Percentiles rank a stretch among this genome's conserved stretches.
These are phyloP conservation scores for Anoplophora glabripennis DNA, from an alignment of 1,140 invertebrate species.

Conservation along the genomic window DNA sequence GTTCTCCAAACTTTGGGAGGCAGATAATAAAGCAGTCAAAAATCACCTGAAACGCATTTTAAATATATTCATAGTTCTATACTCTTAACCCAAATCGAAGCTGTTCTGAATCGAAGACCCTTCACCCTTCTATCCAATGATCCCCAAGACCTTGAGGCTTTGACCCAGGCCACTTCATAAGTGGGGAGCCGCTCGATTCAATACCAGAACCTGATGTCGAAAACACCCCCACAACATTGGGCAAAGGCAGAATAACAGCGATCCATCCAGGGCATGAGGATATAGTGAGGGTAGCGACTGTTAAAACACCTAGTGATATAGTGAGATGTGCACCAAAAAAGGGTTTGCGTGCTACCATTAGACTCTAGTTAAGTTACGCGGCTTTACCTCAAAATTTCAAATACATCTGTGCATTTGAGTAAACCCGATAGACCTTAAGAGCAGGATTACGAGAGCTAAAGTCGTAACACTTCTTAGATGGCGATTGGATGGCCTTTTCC, in stretches of 20 bases:
- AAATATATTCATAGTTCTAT: conserved; percentile 2
- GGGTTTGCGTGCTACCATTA: conserved; percentile 8
- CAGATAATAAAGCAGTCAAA: neutral
- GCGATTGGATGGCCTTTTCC: too few relatives aligned
- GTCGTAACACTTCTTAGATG: too few relatives aligned
- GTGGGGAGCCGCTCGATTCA: neutral
- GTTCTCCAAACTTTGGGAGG: conserved; percentile 1
- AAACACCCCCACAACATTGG: conserved; percentile 28
- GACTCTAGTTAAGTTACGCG: neutral
- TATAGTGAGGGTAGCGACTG: conserved; percentile 12
- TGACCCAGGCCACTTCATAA: conserved; percentile 4
- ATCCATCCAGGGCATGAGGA: conserved; percentile 26
- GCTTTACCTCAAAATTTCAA: too few relatives aligned
- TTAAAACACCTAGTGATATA: neutral
- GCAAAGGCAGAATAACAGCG: conserved; percentile 45
- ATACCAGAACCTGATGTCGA: too few relatives aligned
- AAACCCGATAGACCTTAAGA: too few relatives aligned
- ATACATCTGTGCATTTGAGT: too few relatives aligned
- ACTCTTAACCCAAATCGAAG: conserved; percentile 1
- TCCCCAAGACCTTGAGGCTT: neutral
- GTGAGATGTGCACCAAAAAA: conserved; percentile 3
- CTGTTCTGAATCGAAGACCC: neutral
- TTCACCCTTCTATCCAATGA: neutral
- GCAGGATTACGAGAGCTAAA: too few relatives aligned
- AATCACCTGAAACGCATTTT: conserved; percentile 4